Percentiles rank a stretch among this genome's conserved stretches.
phyloP scores from a whole-genome alignment of 2,113 vertebrate genomes.

The Hassar affinis region DNA sequence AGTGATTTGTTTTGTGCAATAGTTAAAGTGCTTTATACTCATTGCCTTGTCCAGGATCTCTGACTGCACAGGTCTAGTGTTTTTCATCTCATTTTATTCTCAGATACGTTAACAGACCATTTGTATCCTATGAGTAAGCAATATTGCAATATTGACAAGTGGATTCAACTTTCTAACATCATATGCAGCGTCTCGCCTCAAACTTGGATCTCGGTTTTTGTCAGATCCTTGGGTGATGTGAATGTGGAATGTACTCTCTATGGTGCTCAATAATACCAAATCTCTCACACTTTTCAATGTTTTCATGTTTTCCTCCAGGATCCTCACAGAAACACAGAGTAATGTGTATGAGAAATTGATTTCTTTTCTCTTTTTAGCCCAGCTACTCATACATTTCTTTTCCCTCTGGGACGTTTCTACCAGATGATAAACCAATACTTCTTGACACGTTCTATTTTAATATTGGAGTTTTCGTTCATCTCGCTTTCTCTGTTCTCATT shows the following conservation, averaged over 20 bases:
- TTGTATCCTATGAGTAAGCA: conserved; percentile 37
- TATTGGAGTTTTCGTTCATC: conserved; percentile 11
- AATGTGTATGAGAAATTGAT: neutral
- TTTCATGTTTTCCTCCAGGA: neutral
- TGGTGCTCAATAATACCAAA: conserved; percentile 65
- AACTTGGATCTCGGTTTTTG: conserved; percentile 29
- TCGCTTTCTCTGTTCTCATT: conserved; percentile 40
- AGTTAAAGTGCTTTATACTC: conserved; percentile 37
- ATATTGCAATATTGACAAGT: conserved; percentile 45
- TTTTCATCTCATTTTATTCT: conserved; percentile 10
- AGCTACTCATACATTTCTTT: neutral
- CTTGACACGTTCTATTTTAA: neutral
- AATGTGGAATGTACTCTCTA: conserved; percentile 61
- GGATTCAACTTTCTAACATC: conserved; percentile 19
- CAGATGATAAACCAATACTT: neutral
- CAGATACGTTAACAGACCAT: conserved; percentile 18
- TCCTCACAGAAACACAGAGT: neutral
- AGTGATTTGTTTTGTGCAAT: conserved; percentile 27
- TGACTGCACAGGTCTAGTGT: conserved; percentile 7
- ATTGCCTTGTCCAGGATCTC: conserved; percentile 13
- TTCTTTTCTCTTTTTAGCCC: neutral
- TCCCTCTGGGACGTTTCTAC: neutral
- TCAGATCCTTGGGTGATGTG: conserved; percentile 26
- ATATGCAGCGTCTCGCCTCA: conserved; percentile 29
- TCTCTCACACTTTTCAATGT: conserved; percentile 43